Base-by-base conservation (phyloP, 1,140 invertebrate species). In the Drosophila micromelanica region DNA sequence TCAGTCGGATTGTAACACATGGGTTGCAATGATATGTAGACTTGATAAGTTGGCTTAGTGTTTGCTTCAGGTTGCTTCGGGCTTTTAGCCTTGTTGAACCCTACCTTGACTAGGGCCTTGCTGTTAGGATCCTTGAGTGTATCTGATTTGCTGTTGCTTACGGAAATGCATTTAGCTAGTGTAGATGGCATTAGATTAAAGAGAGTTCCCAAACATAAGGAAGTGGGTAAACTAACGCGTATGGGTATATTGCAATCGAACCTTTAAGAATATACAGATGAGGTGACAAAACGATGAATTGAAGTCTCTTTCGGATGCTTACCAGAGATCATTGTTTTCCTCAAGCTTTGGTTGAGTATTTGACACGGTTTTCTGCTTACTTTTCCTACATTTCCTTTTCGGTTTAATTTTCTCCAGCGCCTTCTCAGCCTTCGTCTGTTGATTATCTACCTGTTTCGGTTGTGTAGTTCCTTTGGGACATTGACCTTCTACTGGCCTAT, bases 211-310 rank as follows among this genome's bases (percentile, higher is more conserved):
- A 78, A 23, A 17, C 43, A 54, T 4, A 78, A 23, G 0, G 65
- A 42, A 2, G 52, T 49, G 5, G 81, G 81, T 51, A 86, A 73
- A 43, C 67, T 78, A 0, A 86, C 38, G 3, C 78, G 71, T 5
- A 86, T 15, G 4, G 81, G 81, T 40, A 86, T 42, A 76, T 86
- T 86, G 30, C 82, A 78, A 4, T 75, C 71, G 17, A 87, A 87
- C 74, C 81, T 86, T 23, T 32, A 11, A n/a, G 6, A 3, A 49
- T 5, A 5, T 0, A 9, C 0, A 3, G 0, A 8, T 2, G 12
- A n/a, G n/a, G 23, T 48, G 5, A 38, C 11, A 12, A 46, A 23
- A 3, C 5, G 0, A n/a, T n/a, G 20, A 27, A 27, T 9, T 2
- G 3, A 5, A 48, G 2, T 4, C 2, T 2, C 7, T 3, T 8